Conservation (phyloP, 2,797 vertebrate species). For the Pseudochirops corinnae region DNA sequence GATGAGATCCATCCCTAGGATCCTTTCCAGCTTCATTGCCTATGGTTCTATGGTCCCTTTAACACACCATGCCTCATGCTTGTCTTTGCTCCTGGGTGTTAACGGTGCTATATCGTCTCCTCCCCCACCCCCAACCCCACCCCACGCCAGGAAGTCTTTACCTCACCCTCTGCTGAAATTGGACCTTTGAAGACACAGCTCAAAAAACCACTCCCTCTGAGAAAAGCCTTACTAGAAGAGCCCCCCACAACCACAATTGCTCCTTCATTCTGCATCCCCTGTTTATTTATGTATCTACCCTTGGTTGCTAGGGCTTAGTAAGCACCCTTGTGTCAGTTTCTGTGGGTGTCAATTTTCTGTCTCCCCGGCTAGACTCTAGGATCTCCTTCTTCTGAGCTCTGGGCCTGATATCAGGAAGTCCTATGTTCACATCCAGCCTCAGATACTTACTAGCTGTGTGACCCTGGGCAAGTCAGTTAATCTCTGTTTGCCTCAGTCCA, state of each 20-base stretch:
- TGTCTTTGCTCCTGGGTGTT: background rate
- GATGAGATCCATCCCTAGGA: background rate
- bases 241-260: background rate
- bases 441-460: background rate
- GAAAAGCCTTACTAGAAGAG: background rate
- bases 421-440: background rate
- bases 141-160: background rate
- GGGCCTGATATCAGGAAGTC: background rate
- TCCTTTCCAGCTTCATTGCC: background rate
- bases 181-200: background rate
- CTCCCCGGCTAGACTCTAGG: background rate
- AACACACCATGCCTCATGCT: background rate
- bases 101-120: background rate
- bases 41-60: background rate
- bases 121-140: background rate
- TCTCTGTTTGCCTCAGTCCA: background rate
- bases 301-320: background rate
- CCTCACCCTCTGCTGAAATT: background rate
- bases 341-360: background rate
- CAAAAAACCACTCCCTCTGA: background rate
- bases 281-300: background rate
- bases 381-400: background rate
- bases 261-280: background rate
- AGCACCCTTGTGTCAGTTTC: background rate
- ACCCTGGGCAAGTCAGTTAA: background rate